These are phyloP conservation scores for Drosophila kikkawai DNA, from an alignment of 1,140 invertebrate genomes.

Conservation along the genomic window DNA sequence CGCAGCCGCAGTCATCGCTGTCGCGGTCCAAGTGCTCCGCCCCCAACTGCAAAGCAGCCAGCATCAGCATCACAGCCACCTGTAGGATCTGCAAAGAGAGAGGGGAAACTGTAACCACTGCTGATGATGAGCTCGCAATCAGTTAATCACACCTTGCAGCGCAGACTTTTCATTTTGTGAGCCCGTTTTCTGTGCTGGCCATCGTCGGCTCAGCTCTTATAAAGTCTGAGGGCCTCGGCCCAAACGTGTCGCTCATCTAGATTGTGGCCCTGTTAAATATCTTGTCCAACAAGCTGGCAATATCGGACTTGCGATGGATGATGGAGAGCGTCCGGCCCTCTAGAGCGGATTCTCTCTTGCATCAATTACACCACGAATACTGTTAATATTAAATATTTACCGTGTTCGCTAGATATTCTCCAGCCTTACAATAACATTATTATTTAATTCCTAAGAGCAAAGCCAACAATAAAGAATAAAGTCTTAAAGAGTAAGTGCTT, in stretches of 20 bases:
- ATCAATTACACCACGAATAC: constrained; percentile 3
- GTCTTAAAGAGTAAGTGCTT: constrained; percentile 26
- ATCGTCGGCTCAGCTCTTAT: constrained; percentile 60
- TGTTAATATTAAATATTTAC: constrained; percentile 36
- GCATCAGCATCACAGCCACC: constrained; percentile 48
- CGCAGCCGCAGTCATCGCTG: constrained; percentile 55
- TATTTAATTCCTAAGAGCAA: constrained; percentile 42
- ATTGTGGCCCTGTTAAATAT: constrained; percentile 61
- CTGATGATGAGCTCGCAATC: background rate
- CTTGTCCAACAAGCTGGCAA: constrained; percentile 56
- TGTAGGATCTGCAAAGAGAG: constrained; percentile 50
- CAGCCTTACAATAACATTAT: constrained; percentile 19
- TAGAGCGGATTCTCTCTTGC: constrained; percentile 14
- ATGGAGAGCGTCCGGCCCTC: constrained; percentile 12
- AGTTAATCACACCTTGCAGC: constrained; percentile 56
- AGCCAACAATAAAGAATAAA: constrained; percentile 18
- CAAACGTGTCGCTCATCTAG: constrained; percentile 69
- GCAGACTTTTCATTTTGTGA: constrained; percentile 57
- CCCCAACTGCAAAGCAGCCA: constrained; percentile 46
- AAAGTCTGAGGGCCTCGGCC: constrained; percentile 64
- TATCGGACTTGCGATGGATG: constrained; percentile 20
- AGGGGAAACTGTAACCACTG: background rate
- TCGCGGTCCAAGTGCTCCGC: constrained; percentile 40
- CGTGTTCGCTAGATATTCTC: constrained; percentile 10
- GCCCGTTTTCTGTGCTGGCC: constrained; percentile 40